phyloP scores from a whole-genome alignment of 2,888 invertebrate species.

The Eristalinus sepulchralis region DNA sequence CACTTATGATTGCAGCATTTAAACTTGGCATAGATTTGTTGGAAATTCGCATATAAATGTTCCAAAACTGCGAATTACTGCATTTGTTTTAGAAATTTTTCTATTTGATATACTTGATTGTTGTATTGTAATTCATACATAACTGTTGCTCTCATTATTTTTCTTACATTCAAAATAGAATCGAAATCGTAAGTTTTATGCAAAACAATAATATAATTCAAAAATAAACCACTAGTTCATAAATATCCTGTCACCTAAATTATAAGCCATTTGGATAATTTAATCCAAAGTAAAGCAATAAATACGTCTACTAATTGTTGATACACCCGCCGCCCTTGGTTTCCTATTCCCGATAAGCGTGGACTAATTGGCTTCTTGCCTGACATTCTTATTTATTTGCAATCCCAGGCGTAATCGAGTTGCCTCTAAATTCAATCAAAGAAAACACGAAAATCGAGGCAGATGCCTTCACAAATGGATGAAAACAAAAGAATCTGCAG shows the following conservation, averaged over 20 bases:
- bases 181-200: too few species aligned
- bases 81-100: too few species aligned
- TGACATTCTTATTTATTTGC: conserved; percentile 34
- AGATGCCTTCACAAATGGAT: conserved; percentile 4
- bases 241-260: neutral
- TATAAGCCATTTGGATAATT: neutral
- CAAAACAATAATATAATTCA: neutral
- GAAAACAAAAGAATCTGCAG: neutral
- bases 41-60: too few species aligned
- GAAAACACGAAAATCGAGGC: conserved; percentile 34
- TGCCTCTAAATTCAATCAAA: neutral
- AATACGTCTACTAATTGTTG: neutral
- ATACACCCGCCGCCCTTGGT: neutral
- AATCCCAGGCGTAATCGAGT: conserved; percentile 10
- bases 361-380: conserved; percentile 47
- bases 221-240: neutral
- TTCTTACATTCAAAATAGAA: too few species aligned
- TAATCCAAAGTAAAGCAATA: neutral
- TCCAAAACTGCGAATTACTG: too few species aligned
- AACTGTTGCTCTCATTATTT: too few species aligned
- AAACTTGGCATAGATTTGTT: too few species aligned
- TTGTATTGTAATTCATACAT: too few species aligned
- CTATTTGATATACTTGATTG: too few species aligned
- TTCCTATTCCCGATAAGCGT: conserved; percentile 41
- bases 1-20: too few species aligned